Evolutionary conservation across 2,797 vertebrate species (phyloP).

Genomic region (Poliocrania exsul): DNA sequence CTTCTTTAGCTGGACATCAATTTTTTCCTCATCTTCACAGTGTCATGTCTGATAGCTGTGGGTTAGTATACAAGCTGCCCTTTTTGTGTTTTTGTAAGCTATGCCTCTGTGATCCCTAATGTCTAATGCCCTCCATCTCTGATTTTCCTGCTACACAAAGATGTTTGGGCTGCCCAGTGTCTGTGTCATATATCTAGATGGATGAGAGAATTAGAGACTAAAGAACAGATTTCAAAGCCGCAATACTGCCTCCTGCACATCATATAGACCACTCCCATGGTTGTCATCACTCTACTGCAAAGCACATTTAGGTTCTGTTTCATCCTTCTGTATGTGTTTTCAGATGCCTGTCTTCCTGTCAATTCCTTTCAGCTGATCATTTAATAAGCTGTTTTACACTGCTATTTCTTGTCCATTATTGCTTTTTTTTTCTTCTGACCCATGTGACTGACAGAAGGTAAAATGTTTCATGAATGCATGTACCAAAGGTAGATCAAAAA

Average conservation of each 20-base stretch:
- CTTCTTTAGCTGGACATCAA: background rate
- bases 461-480: background rate
- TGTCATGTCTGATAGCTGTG: background rate
- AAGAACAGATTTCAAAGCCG: background rate
- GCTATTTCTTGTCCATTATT: background rate
- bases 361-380: background rate
- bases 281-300: background rate
- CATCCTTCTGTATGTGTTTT: background rate
- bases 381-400: background rate
- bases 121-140: background rate
- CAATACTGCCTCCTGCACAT: background rate
- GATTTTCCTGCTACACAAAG: background rate
- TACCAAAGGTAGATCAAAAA: background rate
- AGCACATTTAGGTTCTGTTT: background rate
- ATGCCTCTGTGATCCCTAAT: background rate
- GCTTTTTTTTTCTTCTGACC: background rate
- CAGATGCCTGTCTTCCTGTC: background rate
- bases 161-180: background rate
- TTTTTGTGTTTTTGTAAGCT: background rate
- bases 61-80: background rate
- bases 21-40: background rate
- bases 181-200: background rate
- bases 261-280: background rate
- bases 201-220: background rate
- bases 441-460: background rate